Percentiles rank a stretch among this genome's conserved stretches.
These are phyloP conservation scores for Perognathus longimembris DNA, from an alignment of 2,113 vertebrate species.

Conservation along the genomic window DNA sequence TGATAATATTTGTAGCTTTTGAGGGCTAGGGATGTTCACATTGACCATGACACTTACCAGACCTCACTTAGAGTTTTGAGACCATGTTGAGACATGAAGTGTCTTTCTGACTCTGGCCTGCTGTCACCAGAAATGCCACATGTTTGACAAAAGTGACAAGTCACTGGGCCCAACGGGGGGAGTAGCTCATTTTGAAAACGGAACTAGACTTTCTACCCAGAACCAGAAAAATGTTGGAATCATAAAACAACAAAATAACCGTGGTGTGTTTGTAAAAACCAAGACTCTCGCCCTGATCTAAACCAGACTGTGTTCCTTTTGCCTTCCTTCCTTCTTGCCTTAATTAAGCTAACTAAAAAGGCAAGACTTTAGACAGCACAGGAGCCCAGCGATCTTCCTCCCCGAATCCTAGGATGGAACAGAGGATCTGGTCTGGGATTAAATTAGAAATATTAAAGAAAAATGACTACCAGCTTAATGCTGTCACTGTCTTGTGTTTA, in stretches of 20 bases:
- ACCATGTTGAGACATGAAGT: not conserved
- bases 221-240: constrained; percentile 81
- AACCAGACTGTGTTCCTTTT: constrained; percentile 85
- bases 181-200: constrained; percentile 74
- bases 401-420: constrained; percentile 85
- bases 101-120: constrained; percentile 42
- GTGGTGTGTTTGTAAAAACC: constrained; percentile 74
- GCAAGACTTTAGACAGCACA: constrained; percentile 85
- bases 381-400: constrained; percentile 80
- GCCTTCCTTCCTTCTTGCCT: constrained; percentile 47
- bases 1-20: not conserved
- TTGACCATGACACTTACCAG: not conserved
- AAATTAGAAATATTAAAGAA: constrained; percentile 87
- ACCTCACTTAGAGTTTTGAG: not conserved
- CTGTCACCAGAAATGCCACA: constrained; percentile 58
- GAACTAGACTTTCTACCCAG: constrained; percentile 64
- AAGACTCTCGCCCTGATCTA: constrained; percentile 85
- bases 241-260: constrained; percentile 78
- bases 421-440: constrained; percentile 85
- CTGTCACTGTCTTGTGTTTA: constrained; percentile 87
- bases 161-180: constrained; percentile 59
- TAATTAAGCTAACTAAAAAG: constrained; percentile 85
- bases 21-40: not conserved
- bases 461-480: constrained; percentile 87
- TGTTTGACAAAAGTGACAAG: constrained; percentile 57